Percentiles rank a stretch among this genome's conserved stretches.
These are phyloP conservation scores for Ooceraea biroi DNA, from an alignment of 1,140 invertebrate genomes.

Conservation along the genomic window DNA sequence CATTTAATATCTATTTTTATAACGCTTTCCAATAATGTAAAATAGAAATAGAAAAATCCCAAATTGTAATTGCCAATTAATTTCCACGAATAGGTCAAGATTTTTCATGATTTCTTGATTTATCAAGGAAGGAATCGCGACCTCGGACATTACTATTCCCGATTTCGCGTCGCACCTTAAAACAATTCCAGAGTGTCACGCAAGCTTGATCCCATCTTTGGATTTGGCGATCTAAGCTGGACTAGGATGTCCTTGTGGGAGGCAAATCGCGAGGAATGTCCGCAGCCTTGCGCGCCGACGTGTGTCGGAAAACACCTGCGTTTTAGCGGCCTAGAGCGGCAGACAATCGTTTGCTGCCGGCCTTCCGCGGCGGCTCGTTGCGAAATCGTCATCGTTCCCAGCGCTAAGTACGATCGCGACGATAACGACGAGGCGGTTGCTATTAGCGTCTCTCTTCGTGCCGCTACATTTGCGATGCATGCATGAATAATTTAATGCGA, in stretches of 20 bases:
- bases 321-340: conserved; percentile 56
- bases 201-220: conserved; percentile 23
- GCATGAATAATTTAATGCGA: conserved; percentile 37
- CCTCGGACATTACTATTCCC: not conserved
- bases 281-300: conserved; percentile 52
- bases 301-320: conserved; percentile 67
- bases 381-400: conserved; percentile 53
- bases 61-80: too few relatives aligned
- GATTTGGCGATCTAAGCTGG: not conserved
- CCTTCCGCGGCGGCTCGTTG: conserved; percentile 64
- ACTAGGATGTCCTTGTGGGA: conserved; percentile 61
- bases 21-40: too few relatives aligned
- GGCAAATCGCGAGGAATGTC: conserved; percentile 56
- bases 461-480: conserved; percentile 17
- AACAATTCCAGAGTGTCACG: not conserved
- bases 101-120: too few relatives aligned
- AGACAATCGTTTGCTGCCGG: conserved; percentile 65
- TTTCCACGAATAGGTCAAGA: too few relatives aligned
- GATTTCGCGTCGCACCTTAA: not conserved
- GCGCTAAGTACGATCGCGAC: conserved; percentile 8
- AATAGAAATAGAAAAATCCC: too few relatives aligned
- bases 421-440: conserved; percentile 26
- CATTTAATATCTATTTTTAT: too few relatives aligned
- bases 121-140: too few relatives aligned
- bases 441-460: conserved; percentile 35